Evolutionary conservation across 1,140 invertebrate species (phyloP), one percentile per base, ranked within the genome.

Genomic region (Drosophila lini): DNA sequence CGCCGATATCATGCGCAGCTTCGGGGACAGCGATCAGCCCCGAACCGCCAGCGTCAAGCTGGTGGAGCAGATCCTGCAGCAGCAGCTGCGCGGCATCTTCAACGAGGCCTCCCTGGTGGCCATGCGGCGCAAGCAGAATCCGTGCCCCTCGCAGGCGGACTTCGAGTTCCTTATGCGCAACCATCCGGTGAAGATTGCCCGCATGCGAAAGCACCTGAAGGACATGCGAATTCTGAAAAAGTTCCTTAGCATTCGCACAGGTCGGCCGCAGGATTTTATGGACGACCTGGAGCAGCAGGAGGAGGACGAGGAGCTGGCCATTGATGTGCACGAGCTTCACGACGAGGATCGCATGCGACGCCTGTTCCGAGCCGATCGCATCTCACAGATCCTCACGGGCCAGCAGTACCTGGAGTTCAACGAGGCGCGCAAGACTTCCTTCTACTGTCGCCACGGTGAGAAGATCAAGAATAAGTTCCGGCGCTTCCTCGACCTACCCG

Each of bases 111-210:
- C 90, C 1, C 38, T 92, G 32, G 81, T 92, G 15, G 91, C 91
- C 5, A 85, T 92, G 80, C 83, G 81, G 0, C 91, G 91, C 5
- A 91, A 91, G 40, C 84, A 86, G 44, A 90, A 81, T 31, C 78
- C 91, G 1, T 85, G 82, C 15, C 92, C 92, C 8, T 90, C 90
- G 6, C 91, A 91, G 53, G 83, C 81, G 9, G 92, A 92, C 52
- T 92, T 92, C 53, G 91, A 92, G 62, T 92, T 92, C 44, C 56
- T 92, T 0, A 92, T 92, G 91, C 81, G 91, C 2, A 90, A 83
- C 55, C 86, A 92, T 78, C 81, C 90, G 0, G 86, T 91, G 0
- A 92, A 91, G 52, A 91, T 92, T 55, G 85, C 90, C 2, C 84
- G 92, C 4, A 91, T 92, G 90, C 78, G 91, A 15, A 92, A 92